phyloP scores from a whole-genome alignment of 2,888 invertebrate genomes.

The Clostera curtula region DNA sequence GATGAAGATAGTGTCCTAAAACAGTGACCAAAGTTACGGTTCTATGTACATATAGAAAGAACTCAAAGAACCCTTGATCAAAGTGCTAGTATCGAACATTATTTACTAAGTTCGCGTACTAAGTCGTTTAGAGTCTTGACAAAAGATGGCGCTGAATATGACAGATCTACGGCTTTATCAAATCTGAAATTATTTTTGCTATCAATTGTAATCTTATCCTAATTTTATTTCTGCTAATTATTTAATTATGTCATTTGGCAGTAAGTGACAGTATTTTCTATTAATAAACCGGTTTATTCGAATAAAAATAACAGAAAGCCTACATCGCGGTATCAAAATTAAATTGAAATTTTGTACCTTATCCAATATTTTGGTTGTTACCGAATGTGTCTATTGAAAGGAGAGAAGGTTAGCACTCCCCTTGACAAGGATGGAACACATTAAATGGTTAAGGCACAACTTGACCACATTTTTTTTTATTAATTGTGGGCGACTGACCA shows the following conservation, averaged over 20 bases:
- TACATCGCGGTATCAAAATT: conserved; percentile 30
- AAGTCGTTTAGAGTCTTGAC: too few relatives aligned
- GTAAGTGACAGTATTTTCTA: too few relatives aligned
- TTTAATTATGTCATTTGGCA: background rate
- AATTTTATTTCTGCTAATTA: background rate
- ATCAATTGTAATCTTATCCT: background rate
- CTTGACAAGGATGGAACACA: conserved; percentile 93
- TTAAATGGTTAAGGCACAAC: conserved; percentile 46
- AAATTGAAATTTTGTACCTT: conserved; percentile 9
- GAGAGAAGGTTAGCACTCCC: conserved; percentile 97
- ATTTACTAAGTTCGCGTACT: too few relatives aligned
- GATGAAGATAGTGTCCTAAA: too few relatives aligned
- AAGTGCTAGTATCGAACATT: too few relatives aligned
- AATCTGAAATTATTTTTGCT: too few relatives aligned
- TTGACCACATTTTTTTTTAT: conserved; percentile 43
- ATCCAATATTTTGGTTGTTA: fast-evolving
- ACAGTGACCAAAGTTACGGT: too few relatives aligned
- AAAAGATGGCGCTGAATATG: too few relatives aligned
- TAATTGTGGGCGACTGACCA: background rate
- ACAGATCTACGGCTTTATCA: too few relatives aligned
- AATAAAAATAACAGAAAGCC: background rate
- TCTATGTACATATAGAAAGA: too few relatives aligned
- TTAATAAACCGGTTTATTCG: fast-evolving
- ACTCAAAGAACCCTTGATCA: too few relatives aligned
- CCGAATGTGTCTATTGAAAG: conserved; percentile 92